Percentiles rank a stretch among this genome's conserved stretches.
phyloP scores from a whole-genome alignment of 2,797 vertebrate species.

The Tauraco hartlaubi region DNA sequence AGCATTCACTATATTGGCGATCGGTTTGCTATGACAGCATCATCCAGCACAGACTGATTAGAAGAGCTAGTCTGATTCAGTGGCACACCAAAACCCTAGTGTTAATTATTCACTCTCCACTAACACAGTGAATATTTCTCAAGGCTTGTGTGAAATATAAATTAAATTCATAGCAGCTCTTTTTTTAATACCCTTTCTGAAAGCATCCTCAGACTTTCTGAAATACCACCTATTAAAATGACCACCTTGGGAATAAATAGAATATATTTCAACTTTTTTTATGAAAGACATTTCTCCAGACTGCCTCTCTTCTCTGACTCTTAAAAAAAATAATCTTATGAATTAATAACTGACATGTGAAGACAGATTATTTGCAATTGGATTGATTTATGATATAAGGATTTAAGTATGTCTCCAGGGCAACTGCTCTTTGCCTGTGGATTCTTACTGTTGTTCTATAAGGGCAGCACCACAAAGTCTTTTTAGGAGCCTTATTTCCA shows the following conservation, averaged over 20 bases:
- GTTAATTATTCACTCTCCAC: neutral
- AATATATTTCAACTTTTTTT: neutral
- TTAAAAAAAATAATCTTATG: neutral
- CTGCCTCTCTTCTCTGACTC: neutral
- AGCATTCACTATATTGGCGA: neutral
- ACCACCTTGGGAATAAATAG: neutral
- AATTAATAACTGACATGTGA: slow-evolving; percentile 6
- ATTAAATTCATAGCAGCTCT: neutral
- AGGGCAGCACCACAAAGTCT: neutral
- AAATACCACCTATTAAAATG: neutral
- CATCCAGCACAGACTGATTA: neutral
- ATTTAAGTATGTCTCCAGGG: slow-evolving; percentile 32
- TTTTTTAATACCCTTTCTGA: neutral
- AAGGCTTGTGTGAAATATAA: neutral
- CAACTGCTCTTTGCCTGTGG: slow-evolving; percentile 12
- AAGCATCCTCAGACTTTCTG: neutral
- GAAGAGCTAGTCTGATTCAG: neutral
- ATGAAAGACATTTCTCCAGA: neutral
- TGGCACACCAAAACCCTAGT: neutral
- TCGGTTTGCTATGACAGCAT: neutral
- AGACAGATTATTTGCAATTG: neutral
- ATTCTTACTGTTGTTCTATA: neutral
- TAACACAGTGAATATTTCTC: neutral
- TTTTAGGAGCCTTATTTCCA: neutral
- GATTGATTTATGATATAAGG: slow-evolving; percentile 15